A percentile compares a stretch with the other conserved stretches of the same genome.
Evolutionary conservation across 2,888 invertebrate species (phyloP).

Genomic region (Eristalis pertinax): DNA sequence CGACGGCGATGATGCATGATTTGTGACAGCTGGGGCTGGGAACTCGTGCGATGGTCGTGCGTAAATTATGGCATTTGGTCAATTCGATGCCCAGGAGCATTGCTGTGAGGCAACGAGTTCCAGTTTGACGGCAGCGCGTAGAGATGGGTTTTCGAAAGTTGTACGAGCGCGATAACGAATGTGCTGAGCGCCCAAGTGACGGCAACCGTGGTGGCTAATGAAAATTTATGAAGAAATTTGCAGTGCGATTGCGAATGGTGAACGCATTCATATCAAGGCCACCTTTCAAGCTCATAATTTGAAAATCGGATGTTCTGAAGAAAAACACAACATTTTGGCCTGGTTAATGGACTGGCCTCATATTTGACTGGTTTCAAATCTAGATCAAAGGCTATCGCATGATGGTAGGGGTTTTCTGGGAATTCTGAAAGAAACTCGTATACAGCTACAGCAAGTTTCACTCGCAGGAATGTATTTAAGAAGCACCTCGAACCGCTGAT

Average conservation of each 20-base stretch:
- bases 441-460: too few species aligned
- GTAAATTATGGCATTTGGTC: constrained; percentile 19
- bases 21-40: constrained; percentile 6
- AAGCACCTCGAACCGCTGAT: too few species aligned
- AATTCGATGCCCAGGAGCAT: neutral
- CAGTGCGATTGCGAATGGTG: neutral
- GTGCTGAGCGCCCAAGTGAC: neutral
- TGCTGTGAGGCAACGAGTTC: neutral
- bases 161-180: neutral
- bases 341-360: too few species aligned
- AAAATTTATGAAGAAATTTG: neutral
- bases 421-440: too few species aligned
- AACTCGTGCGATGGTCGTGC: constrained; percentile 4
- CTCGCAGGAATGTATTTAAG: too few species aligned
- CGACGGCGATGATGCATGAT: constrained; percentile 12
- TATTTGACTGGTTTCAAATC: too few species aligned
- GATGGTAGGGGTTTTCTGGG: too few species aligned
- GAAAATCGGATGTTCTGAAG: too few species aligned
- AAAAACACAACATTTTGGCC: too few species aligned
- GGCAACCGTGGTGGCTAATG: neutral
- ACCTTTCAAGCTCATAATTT: too few species aligned
- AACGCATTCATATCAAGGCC: too few species aligned
- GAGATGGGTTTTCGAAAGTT: neutral
- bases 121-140: neutral
- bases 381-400: too few species aligned